phyloP scores from a whole-genome alignment of 2,113 vertebrate genomes.

The Thermophis baileyi region DNA sequence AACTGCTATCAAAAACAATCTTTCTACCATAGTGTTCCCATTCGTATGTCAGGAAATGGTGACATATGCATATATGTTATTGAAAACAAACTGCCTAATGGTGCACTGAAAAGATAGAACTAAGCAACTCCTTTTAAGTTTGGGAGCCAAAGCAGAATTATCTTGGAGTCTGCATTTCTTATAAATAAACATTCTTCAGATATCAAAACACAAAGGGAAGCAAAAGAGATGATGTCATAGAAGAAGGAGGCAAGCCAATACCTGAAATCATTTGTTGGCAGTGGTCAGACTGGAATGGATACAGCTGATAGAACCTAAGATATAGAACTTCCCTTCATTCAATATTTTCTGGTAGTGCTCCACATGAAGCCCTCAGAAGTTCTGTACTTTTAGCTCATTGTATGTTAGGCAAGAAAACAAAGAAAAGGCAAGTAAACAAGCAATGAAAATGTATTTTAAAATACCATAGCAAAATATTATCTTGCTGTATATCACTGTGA shows the following conservation, averaged over 20 bases:
- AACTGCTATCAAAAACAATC: slow-evolving; percentile 19
- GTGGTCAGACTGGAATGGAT: slow-evolving; percentile 30
- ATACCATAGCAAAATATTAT: background rate
- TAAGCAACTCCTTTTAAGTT: slow-evolving; percentile 15
- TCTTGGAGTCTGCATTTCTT: background rate
- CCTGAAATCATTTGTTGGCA: slow-evolving; percentile 24
- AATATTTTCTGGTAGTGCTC: background rate
- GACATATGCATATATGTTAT: background rate
- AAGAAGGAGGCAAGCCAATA: background rate
- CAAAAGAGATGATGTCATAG: slow-evolving; percentile 10
- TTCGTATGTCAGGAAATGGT: background rate
- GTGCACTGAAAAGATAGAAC: slow-evolving; percentile 12
- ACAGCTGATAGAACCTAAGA: slow-evolving; percentile 4
- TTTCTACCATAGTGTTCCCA: slow-evolving; percentile 19
- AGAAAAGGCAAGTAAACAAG: background rate
- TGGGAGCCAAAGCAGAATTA: slow-evolving; percentile 24
- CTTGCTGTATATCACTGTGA: background rate
- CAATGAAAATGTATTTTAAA: background rate
- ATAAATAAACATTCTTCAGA: slow-evolving; percentile 32
- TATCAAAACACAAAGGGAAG: slow-evolving; percentile 16
- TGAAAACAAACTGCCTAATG: slow-evolving; percentile 19
- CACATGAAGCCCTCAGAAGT: background rate
- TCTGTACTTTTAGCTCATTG: background rate
- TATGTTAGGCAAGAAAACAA: background rate
- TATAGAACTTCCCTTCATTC: slow-evolving; percentile 2